phyloP scores from a whole-genome alignment of 2,797 vertebrate genomes.

The Phataginus tetradactyla region DNA sequence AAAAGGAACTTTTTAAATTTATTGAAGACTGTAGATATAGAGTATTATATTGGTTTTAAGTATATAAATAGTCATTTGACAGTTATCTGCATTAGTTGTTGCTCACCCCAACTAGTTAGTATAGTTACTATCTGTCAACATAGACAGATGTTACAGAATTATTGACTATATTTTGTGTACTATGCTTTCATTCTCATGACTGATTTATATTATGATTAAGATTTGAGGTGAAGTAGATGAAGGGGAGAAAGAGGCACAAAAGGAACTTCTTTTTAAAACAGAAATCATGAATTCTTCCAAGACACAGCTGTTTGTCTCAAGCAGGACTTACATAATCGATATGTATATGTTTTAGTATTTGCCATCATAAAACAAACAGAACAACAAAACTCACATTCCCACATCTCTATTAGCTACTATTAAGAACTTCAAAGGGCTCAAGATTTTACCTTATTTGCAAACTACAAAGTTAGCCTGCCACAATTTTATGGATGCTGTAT shows the following conservation, averaged over 20 bases:
- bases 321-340: not conserved
- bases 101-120: too few species aligned
- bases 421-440: not conserved
- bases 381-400: not conserved
- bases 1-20: not conserved
- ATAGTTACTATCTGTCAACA: too few species aligned
- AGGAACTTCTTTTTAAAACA: not conserved
- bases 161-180: too few species aligned
- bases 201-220: too few species aligned
- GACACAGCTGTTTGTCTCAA: not conserved
- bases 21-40: too few species aligned
- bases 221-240: too few species aligned
- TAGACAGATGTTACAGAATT: too few species aligned
- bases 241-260: not conserved
- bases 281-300: not conserved
- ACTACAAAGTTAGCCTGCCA: not conserved
- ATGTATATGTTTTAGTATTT: not conserved
- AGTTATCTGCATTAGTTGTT: too few species aligned
- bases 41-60: too few species aligned
- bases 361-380: not conserved
- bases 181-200: too few species aligned
- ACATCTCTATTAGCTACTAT: not conserved
- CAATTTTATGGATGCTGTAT: not conserved
- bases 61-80: too few species aligned
- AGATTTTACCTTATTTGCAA: not conserved